Conservation (phyloP, 2,888 invertebrate genomes). For the Falcaria lacertinaria region DNA sequence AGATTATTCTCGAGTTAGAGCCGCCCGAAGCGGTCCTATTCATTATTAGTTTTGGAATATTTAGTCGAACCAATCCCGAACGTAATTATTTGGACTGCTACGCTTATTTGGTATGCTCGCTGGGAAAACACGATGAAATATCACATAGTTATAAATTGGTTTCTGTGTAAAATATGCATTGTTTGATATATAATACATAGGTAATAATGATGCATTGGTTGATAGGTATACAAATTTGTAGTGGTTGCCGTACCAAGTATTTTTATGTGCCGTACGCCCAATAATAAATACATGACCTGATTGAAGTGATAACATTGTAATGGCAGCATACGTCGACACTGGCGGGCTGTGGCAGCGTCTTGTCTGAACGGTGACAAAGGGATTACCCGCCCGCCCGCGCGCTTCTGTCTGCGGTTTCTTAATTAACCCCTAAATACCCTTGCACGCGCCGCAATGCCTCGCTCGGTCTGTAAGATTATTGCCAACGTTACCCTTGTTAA, state of each 20-base stretch:
- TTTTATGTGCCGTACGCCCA: not conserved
- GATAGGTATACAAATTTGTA: no score
- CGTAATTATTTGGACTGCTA: conserved; percentile 54
- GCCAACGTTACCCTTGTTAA: conserved; percentile 66
- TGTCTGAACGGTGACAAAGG: conserved; percentile 66
- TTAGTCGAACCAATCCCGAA: conserved; percentile 51
- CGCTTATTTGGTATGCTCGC: conserved; percentile 41
- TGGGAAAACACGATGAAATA: conserved; percentile 16
- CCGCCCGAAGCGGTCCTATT: conserved; percentile 51
- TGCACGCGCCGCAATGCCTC: conserved; percentile 48
- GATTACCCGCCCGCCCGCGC: conserved; percentile 53
- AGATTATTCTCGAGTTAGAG: conserved; percentile 72
- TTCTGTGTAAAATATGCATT: not conserved
- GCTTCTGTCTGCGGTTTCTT: conserved; percentile 70
- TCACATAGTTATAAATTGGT: not conserved
- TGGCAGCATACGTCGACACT: conserved; percentile 29
- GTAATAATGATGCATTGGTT: no score
- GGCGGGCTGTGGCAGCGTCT: conserved; percentile 41
- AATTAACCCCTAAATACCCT: conserved; percentile 77
- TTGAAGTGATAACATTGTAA: conserved; percentile 35
- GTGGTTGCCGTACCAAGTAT: not conserved
- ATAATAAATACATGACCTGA: conserved; percentile 16
- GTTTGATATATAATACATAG: no score
- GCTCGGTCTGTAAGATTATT: conserved; percentile 68
- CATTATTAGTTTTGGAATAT: conserved; percentile 73